A percentile compares a stretch with the other conserved stretches of the same genome.
Conservation (phyloP, 2,797 vertebrate genomes). For the Masticophis lateralis region DNA sequence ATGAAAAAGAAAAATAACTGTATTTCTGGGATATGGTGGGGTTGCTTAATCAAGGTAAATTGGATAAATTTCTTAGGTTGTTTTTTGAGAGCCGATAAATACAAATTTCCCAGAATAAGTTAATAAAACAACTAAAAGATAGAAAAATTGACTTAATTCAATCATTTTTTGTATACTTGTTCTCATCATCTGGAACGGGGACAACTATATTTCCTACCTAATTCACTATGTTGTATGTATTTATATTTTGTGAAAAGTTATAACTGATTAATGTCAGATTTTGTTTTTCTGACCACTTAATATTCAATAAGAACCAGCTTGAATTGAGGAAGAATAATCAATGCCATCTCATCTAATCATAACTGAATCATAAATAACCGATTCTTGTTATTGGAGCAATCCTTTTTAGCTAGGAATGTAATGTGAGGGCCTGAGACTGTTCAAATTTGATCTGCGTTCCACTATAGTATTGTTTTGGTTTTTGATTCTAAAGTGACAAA, state of each 20-base stretch:
- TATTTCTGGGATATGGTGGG: background rate
- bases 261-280: background rate
- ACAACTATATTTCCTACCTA: conserved; percentile 3
- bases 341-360: background rate
- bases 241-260: background rate
- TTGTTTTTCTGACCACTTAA: conserved; percentile 18
- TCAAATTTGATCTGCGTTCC: conserved; percentile 21
- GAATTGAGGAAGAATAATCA: background rate
- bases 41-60: background rate
- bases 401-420: background rate
- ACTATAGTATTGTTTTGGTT: background rate
- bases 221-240: conserved; percentile 1
- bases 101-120: background rate
- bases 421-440: background rate
- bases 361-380: background rate
- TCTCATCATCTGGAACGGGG: background rate
- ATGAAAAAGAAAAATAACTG: background rate
- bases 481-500: conserved; percentile 18
- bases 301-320: background rate
- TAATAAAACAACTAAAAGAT: background rate
- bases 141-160: background rate
- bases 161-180: background rate
- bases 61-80: background rate
- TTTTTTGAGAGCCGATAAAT: background rate
- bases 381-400: background rate